Evolutionary conservation across 2,888 invertebrate genomes (phyloP).

Genomic region (Stenurella melanura): DNA sequence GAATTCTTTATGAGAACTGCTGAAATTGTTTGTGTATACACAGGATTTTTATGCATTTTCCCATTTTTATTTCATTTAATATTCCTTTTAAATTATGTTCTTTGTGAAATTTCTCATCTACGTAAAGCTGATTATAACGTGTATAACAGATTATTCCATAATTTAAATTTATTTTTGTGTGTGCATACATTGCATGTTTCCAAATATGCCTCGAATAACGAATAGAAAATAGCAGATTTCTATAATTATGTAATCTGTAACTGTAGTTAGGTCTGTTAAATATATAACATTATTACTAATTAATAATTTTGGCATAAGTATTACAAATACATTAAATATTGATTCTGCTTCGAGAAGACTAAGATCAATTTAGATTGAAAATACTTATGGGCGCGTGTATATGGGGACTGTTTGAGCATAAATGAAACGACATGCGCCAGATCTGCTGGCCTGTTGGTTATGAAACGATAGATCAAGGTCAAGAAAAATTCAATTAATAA

Average conservation of each 20-base stretch:
- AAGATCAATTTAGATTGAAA: too few relatives aligned
- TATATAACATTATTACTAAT: too few relatives aligned
- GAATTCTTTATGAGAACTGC: conserved; percentile 26
- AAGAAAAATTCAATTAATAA: too few relatives aligned
- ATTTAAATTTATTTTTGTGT: background rate
- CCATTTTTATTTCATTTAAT: conserved; percentile 24
- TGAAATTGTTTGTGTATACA: conserved; percentile 15
- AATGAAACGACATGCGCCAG: too few relatives aligned
- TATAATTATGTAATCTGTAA: background rate
- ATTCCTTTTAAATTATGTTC: conserved; percentile 24
- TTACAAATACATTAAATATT: too few relatives aligned
- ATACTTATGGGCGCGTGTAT: too few relatives aligned
- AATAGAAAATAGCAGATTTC: background rate
- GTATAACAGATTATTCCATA: conserved; percentile 13
- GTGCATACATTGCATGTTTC: background rate
- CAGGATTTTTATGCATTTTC: conserved; percentile 10
- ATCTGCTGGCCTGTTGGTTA: too few relatives aligned
- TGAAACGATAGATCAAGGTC: too few relatives aligned
- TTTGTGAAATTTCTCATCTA: conserved; percentile 19
- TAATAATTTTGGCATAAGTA: too few relatives aligned
- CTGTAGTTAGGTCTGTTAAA: background rate
- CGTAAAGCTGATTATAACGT: conserved; percentile 10
- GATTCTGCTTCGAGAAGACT: too few relatives aligned
- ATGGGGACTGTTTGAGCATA: too few relatives aligned
- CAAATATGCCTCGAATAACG: background rate